Conservation (phyloP, 2,888 invertebrate species). For the Anthophora plumipes region DNA sequence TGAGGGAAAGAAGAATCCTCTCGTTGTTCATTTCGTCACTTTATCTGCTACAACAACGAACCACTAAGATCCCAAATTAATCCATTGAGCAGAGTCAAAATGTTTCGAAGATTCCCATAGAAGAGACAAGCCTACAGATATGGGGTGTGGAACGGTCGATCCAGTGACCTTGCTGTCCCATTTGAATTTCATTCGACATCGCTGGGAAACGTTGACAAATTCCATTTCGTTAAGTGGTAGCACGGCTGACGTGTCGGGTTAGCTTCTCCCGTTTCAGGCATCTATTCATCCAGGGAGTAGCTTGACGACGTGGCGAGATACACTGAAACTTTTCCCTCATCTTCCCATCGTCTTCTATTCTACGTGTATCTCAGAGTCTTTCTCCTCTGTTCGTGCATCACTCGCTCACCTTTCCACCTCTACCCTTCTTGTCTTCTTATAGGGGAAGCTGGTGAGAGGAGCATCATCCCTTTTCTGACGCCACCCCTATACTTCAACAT, state of each 20-base stretch:
- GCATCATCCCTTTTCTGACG: conserved; percentile 52
- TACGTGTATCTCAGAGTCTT: conserved; percentile 20
- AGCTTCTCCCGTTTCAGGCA: conserved; percentile 67
- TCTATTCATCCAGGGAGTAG: conserved; percentile 58
- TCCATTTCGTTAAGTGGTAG: conserved; percentile 78
- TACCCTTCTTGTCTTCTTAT: conserved; percentile 53
- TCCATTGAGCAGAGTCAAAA: not conserved
- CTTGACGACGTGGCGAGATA: conserved; percentile 68
- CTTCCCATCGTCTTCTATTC: conserved; percentile 20
- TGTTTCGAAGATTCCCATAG: too few relatives aligned
- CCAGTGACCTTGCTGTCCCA: conserved; percentile 69
- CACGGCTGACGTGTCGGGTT: conserved; percentile 73
- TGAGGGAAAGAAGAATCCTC: not conserved
- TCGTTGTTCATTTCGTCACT: not conserved
- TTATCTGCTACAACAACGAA: not conserved
- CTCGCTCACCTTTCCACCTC: conserved; percentile 31
- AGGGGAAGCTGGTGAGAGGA: conserved; percentile 67
- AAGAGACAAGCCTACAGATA: not conserved
- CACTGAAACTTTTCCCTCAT: conserved; percentile 56
- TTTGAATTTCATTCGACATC: conserved; percentile 79
- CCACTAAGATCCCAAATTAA: conserved; percentile 19
- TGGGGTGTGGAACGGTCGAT: conserved; percentile 17
- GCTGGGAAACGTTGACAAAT: conserved; percentile 76
- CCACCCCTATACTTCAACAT: conserved; percentile 36
- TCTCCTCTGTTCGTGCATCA: conserved; percentile 1